Evolutionary conservation across 2,888 invertebrate species (phyloP).

Genomic region (Dichetophora obliterata): DNA sequence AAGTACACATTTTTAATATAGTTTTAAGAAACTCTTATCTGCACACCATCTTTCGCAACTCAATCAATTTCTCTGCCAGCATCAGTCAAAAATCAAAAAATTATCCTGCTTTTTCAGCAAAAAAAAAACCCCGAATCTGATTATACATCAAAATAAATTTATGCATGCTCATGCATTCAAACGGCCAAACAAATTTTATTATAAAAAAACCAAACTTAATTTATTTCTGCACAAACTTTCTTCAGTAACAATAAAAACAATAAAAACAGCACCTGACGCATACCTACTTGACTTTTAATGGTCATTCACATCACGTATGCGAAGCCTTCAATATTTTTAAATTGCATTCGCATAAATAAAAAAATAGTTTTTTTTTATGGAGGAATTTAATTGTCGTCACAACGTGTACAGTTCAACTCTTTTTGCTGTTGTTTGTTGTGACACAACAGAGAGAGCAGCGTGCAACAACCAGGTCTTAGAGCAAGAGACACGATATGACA

Average conservation of each 20-base stretch:
- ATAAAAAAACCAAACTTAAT: neutral
- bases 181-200: neutral
- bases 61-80: too few species aligned
- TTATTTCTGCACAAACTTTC: neutral
- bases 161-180: neutral
- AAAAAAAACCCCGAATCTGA: too few species aligned
- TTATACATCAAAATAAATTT: neutral
- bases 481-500: too few species aligned
- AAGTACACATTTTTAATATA: neutral
- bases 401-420: too few species aligned
- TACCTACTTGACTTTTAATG: neutral
- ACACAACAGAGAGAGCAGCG: too few species aligned
- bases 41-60: neutral
- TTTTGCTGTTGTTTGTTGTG: too few species aligned
- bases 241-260: too few species aligned
- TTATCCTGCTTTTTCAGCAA: too few species aligned
- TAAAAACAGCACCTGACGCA: neutral
- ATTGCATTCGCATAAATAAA: conserved; percentile 9
- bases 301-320: neutral
- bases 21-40: neutral
- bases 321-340: neutral
- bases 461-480: too few species aligned
- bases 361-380: neutral
- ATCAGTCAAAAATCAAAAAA: too few species aligned
- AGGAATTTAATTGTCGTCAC: neutral